Evolutionary conservation across 2,888 invertebrate species (phyloP).

Genomic region (Papilio demoleus): DNA sequence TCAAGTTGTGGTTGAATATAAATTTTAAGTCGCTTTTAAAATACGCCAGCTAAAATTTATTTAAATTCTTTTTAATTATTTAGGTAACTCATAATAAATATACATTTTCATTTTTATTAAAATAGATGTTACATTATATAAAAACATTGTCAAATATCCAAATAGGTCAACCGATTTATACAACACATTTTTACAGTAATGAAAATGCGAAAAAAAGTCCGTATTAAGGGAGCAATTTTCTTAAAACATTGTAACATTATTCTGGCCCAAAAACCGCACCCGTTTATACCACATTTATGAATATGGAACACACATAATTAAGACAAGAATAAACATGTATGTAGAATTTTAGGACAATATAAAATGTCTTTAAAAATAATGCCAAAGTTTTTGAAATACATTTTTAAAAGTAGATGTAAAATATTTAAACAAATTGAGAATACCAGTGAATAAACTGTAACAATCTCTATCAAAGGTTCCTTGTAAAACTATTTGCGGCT

Average conservation of each 20-base stretch:
- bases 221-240: constrained; percentile 3
- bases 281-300: constrained; percentile 14
- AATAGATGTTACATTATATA: background rate
- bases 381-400: background rate
- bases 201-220: background rate
- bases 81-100: too few relatives aligned
- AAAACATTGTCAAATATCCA: background rate
- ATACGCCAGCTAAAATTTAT: too few relatives aligned
- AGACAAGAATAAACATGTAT: background rate
- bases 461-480: too few relatives aligned
- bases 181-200: background rate
- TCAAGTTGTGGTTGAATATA: too few relatives aligned
- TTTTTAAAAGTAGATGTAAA: too few relatives aligned
- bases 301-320: constrained; percentile 19
- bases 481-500: too few relatives aligned
- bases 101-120: too few relatives aligned
- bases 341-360: constrained; percentile 1
- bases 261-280: constrained; percentile 18
- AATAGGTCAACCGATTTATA: background rate
- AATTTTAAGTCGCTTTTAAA: too few relatives aligned
- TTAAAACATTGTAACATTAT: constrained; percentile 17
- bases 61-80: too few relatives aligned
- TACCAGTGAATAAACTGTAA: too few relatives aligned
- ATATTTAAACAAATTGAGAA: too few relatives aligned
- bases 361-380: background rate